Base-by-base conservation (phyloP, 2,797 vertebrate genomes). In the Falco biarmicus region DNA sequence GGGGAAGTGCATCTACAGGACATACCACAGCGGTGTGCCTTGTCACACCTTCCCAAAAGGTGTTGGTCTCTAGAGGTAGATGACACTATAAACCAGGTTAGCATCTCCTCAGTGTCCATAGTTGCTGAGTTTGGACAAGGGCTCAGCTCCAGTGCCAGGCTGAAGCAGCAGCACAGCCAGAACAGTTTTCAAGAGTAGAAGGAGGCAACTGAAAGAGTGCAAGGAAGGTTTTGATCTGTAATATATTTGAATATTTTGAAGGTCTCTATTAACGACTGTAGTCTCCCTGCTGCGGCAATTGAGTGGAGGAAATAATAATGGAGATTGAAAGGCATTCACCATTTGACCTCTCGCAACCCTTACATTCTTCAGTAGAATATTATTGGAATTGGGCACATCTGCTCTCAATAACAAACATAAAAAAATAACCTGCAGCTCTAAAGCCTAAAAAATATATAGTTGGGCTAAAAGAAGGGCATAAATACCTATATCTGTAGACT, bases 281-380 rank as follows among this genome's bases (percentile, higher is more conserved):
- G 93, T 96, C 93, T 98, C 96, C 97, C 97, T 97, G 97, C 97
- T 97, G 97, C 0, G 71, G 87, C 97, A 98, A 97, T 95, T 97
- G 97, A 98, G 97, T 94, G 95, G 97, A 98, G 97, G 98, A 98
- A 98, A 98, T 97, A 98, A 98, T 98, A 98, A 98, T 96, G 92
- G 95, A 98, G 97, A 98, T 97, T 97, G 98, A 98, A 97, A 98
- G 95, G 96, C 95, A 80, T 93, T 97, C 97, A 97, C 92, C 76
- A 95, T 95, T 90, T 80, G 79, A 98, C 98, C 98, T 98, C 92
- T 96, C 2, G 18, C 92, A 97, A 96, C 97, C 97, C 89, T 83
- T n/a, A 95, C 87, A 77, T 96, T 98, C 97, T 97, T 98, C 96
- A 97, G 96, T 96, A 98, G 97, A 98, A 97, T 95, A 95, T 80